Base-by-base conservation (phyloP, 2,797 vertebrate genomes). In the Rhinophrynus dorsalis region DNA sequence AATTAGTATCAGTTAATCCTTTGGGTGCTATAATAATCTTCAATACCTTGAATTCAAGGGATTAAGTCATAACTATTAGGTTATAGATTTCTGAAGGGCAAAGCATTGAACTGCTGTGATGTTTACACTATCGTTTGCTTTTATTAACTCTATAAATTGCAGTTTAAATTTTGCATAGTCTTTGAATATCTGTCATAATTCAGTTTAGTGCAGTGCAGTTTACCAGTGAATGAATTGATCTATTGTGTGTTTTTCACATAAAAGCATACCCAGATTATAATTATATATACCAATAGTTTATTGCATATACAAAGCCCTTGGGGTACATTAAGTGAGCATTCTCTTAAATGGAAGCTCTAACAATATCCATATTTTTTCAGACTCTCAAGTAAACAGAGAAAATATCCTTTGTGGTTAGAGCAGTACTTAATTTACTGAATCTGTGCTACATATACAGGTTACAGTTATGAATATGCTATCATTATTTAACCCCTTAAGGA, bases 81-180 rank as follows among this genome's bases (percentile, higher is more conserved):
- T 54, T 61, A 69, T 32, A 44, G 35, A 69, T 55, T 29, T 52
- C 58, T 21, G n/a, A 27, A 27, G 27, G 26, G 44, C 23, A 55
- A 32, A 40, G 37, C 23, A 42, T 62, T 70, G 62, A 70, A 70
- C 47, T 21, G 17, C 57, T 45, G 3, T 23, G 13, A 58, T 62
- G 45, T 52, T 70, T 62, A 70, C 27, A 44, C 38, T 35, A 50
- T 62, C 44, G 40, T 56, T 35, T 56, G 32, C 60, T 63, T 70
- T 64, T 63, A 63, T 71, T 71, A 71, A 63, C 50, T 56, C 68
- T 45, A 65, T 64, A 72, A 71, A 72, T 72, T 72, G 68, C 44
- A 29, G 32, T 47, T 50, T 72, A 72, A 64, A 72, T 64, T 42
- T 64, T 56, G 21, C 21, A 6, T 26, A 35, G 23, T 58, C 52